Evolutionary conservation across 2,888 invertebrate genomes (phyloP).

Genomic region (Apoda limacodes): DNA sequence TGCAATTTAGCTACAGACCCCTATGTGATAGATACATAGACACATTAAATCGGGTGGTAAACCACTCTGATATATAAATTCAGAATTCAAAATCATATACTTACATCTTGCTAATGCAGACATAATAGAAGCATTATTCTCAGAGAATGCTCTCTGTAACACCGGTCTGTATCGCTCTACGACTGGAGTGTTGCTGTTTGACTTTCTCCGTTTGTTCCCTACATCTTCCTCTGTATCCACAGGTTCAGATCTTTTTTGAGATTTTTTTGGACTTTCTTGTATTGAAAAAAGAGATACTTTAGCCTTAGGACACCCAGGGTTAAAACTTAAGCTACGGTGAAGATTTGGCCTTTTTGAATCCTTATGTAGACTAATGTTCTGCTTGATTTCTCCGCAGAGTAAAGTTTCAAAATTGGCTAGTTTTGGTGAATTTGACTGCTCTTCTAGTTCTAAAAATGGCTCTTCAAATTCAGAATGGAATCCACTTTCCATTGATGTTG

Average conservation of each 20-base stretch:
- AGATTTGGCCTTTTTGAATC: slow-evolving; percentile 29
- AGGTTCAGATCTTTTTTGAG: slow-evolving; percentile 73
- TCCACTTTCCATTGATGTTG: slow-evolving; percentile 55
- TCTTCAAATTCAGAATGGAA: slow-evolving; percentile 61
- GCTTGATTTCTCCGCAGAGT: slow-evolving; percentile 47
- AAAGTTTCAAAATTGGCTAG: slow-evolving; percentile 47
- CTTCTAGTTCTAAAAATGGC: slow-evolving; percentile 49
- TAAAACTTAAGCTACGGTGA: slow-evolving; percentile 44
- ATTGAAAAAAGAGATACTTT: slow-evolving; percentile 38
- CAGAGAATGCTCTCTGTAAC: slow-evolving; percentile 76
- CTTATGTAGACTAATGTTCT: slow-evolving; percentile 28
- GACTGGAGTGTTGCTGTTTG: slow-evolving; percentile 25
- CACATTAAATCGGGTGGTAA: too few relatives aligned
- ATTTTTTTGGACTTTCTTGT: slow-evolving; percentile 39
- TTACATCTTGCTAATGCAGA: slow-evolving; percentile 77
- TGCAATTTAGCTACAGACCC: too few relatives aligned
- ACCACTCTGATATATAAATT: too few relatives aligned
- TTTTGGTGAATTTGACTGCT: slow-evolving; percentile 46
- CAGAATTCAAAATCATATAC: slow-evolving; percentile 26
- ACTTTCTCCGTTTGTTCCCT: slow-evolving; percentile 46
- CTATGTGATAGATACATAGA: too few relatives aligned
- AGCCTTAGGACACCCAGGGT: slow-evolving; percentile 34
- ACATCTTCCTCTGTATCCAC: slow-evolving; percentile 62
- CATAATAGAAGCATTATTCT: slow-evolving; percentile 83
- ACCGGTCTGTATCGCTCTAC: slow-evolving; percentile 32